Percentiles rank a stretch among this genome's conserved stretches.
Conservation (phyloP, 2,888 invertebrate genomes). For the Andrena bucephala region DNA sequence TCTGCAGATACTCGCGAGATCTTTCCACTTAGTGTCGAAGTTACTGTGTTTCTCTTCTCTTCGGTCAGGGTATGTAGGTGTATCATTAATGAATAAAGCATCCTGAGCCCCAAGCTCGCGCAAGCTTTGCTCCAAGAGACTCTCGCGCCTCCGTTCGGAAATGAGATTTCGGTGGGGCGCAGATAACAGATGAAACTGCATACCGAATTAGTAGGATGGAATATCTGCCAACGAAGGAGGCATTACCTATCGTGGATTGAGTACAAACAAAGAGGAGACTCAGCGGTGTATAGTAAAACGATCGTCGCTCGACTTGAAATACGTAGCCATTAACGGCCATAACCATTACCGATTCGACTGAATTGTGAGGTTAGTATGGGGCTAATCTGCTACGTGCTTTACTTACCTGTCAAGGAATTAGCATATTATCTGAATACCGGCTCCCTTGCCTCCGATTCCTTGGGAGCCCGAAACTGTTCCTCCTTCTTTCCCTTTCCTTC, state of each 20-base stretch:
- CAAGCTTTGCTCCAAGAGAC: not conserved
- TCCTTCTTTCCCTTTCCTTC: constrained; percentile 29
- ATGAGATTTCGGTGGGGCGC: constrained; percentile 47
- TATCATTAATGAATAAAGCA: not conserved
- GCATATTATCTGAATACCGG: constrained; percentile 74
- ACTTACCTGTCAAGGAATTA: constrained; percentile 74
- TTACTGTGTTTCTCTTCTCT: not conserved
- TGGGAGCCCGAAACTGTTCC: constrained; percentile 50
- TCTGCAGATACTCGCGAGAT: not conserved
- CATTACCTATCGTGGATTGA: constrained; percentile 63
- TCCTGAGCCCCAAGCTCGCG: not conserved
- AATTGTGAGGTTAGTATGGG: constrained; percentile 72
- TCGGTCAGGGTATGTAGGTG: not conserved
- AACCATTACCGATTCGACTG: constrained; percentile 83
- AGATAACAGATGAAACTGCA: constrained; percentile 56
- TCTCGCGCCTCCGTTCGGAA: constrained; percentile 22
- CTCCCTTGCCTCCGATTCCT: constrained; percentile 63
- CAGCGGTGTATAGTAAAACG: constrained; percentile 60
- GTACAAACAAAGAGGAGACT: constrained; percentile 55
- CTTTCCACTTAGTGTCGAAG: not conserved
- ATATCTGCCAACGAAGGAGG: constrained; percentile 42
- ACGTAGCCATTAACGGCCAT: constrained; percentile 83
- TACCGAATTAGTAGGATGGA: constrained; percentile 52
- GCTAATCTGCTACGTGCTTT: constrained; percentile 70
- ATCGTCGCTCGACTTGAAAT: constrained; percentile 74